Conservation (phyloP, 1,140 invertebrate genomes). For the Dufourea novaeangliae region DNA sequence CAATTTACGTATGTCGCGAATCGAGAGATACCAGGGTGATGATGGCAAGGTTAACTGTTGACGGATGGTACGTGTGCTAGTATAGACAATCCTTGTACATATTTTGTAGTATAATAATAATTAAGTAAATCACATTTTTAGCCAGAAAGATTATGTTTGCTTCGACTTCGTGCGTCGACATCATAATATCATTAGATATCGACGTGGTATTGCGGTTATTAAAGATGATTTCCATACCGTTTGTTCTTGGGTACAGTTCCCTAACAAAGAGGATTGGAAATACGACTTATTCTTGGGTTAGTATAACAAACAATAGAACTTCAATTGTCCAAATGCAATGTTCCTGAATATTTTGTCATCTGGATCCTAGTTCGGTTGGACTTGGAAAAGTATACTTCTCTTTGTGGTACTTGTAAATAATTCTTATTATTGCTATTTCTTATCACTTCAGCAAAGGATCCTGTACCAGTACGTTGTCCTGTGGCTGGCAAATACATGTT, state of each 20-base stretch:
- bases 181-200: conserved; percentile 97
- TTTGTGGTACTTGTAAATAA: too few relatives aligned
- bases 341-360: too few relatives aligned
- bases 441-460: conserved; percentile 89
- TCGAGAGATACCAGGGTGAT: conserved; percentile 93
- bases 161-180: conserved; percentile 97
- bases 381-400: too few relatives aligned
- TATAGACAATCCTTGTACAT: conserved; percentile 2
- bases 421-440: conserved; percentile 22
- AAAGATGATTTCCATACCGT: conserved; percentile 95
- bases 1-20: conserved; percentile 97
- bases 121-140: conserved; percentile 78
- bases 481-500: conserved; percentile 98
- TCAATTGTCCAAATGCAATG: too few relatives aligned
- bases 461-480: conserved; percentile 95
- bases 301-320: conserved; percentile 38
- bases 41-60: conserved; percentile 97
- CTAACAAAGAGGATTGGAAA: conserved; percentile 91
- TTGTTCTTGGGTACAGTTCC: conserved; percentile 96
- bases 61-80: conserved; percentile 89
- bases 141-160: conserved; percentile 98
- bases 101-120: conserved; percentile 12
- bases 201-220: conserved; percentile 94
- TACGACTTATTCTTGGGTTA: conserved; percentile 92
- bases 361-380: too few relatives aligned